phyloP scores from a whole-genome alignment of 2,888 invertebrate species.

The Aphrophora alni region DNA sequence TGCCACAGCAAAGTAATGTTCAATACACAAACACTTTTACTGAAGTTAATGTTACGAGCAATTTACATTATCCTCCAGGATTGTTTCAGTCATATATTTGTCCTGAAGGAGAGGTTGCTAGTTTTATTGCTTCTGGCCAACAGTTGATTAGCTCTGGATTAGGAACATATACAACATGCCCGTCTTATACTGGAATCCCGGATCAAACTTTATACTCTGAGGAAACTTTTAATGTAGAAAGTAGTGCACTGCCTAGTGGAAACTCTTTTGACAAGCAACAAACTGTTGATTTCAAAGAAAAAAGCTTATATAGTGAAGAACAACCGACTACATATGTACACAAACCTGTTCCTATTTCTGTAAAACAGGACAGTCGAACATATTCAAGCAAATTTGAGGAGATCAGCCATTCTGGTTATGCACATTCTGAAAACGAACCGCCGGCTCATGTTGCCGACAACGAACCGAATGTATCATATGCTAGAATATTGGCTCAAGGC shows the following conservation, averaged over 20 bases:
- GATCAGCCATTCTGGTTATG: conserved; percentile 27
- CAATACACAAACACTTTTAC: conserved; percentile 19
- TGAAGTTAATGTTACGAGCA: conserved; percentile 12
- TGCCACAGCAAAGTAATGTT: conserved; percentile 9
- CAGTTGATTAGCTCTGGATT: conserved; percentile 60
- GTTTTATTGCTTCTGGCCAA: conserved; percentile 60
- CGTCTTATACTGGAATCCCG: conserved; percentile 13
- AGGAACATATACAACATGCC: conserved; percentile 37
- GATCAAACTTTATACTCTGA: conserved; percentile 27
- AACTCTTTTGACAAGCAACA: not conserved
- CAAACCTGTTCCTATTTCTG: conserved; percentile 10
- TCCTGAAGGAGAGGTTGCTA: conserved; percentile 46
- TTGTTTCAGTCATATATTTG: conserved; percentile 32
- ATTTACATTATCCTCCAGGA: conserved; percentile 30
- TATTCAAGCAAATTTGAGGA: conserved; percentile 14
- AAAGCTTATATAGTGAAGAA: not conserved
- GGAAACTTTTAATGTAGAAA: not conserved
- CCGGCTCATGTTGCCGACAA: conserved; percentile 23
- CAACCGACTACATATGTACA: conserved; percentile 16
- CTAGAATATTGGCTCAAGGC: conserved; percentile 40
- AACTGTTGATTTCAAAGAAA: not conserved
- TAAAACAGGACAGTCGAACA: not conserved
- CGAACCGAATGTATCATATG: conserved; percentile 37
- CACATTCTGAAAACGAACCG: conserved; percentile 29
- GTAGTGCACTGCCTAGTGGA: not conserved